Evolutionary conservation across 2,888 invertebrate species (phyloP).

Genomic region (Oligia latruncula): DNA sequence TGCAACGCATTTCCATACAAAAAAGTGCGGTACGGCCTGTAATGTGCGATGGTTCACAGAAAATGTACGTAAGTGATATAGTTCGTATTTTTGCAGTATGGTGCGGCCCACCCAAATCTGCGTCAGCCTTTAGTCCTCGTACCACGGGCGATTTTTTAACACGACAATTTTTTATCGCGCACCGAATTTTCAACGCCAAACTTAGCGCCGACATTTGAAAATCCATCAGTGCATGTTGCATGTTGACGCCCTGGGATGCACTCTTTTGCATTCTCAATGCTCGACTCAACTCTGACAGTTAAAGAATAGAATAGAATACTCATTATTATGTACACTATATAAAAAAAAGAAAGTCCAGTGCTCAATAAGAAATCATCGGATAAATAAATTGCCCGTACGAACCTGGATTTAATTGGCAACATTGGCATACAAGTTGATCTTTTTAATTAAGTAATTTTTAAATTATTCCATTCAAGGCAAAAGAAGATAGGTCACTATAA

Average conservation of each 20-base stretch:
- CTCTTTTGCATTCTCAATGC: neutral
- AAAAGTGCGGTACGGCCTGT: too few relatives aligned
- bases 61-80: too few relatives aligned
- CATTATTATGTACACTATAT: too few relatives aligned
- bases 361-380: neutral
- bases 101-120: too few relatives aligned
- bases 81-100: too few relatives aligned
- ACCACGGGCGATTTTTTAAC: too few relatives aligned
- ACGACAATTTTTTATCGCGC: too few relatives aligned
- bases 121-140: too few relatives aligned
- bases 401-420: neutral
- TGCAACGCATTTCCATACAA: too few relatives aligned
- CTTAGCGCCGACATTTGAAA: neutral
- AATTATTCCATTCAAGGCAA: neutral
- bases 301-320: too few relatives aligned
- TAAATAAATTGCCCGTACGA: neutral
- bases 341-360: neutral
- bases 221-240: neutral
- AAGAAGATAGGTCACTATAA: conserved; percentile 3
- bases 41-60: too few relatives aligned
- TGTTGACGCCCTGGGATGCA: neutral
- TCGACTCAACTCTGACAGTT: neutral
- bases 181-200: too few relatives aligned
- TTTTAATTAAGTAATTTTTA: neutral
- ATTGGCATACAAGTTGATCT: neutral